These are phyloP conservation scores for Heterotilapia buettikoferi DNA, from an alignment of 2,113 vertebrate species.

Conservation along the genomic window DNA sequence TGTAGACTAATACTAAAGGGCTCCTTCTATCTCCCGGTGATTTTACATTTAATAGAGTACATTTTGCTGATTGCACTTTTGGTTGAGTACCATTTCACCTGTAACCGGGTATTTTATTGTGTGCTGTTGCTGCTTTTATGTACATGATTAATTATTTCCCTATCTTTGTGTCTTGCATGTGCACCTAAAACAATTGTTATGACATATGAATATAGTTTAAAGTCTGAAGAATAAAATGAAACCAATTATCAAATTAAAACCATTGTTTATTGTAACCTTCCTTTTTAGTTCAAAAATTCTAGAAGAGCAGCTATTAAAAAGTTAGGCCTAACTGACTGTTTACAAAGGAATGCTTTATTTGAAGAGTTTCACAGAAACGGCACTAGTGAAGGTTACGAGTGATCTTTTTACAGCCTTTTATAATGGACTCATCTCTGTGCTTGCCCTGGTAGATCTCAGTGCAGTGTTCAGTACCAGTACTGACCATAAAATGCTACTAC, in stretches of 20 bases:
- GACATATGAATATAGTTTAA: not conserved
- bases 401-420: not conserved
- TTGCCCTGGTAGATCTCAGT: not conserved
- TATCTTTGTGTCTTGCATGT: not conserved
- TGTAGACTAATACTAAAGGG: not conserved
- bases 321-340: not conserved
- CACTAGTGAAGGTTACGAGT: not conserved
- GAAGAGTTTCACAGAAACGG: not conserved
- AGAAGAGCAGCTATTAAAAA: not conserved
- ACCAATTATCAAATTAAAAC: not conserved
- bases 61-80: not conserved
- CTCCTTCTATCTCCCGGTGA: not conserved
- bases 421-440: not conserved
- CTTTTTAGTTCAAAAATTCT: not conserved
- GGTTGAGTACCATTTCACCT: not conserved
- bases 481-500: not conserved
- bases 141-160: not conserved
- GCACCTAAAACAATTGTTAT: not conserved
- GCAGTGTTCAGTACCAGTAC: not conserved
- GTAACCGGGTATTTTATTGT: not conserved
- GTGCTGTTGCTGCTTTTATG: not conserved
- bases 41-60: not conserved
- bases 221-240: not conserved
- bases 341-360: not conserved
- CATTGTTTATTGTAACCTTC: not conserved